Evolutionary conservation across 2,113 vertebrate species (phyloP).

Genomic region (Chaenocephalus aceratus): DNA sequence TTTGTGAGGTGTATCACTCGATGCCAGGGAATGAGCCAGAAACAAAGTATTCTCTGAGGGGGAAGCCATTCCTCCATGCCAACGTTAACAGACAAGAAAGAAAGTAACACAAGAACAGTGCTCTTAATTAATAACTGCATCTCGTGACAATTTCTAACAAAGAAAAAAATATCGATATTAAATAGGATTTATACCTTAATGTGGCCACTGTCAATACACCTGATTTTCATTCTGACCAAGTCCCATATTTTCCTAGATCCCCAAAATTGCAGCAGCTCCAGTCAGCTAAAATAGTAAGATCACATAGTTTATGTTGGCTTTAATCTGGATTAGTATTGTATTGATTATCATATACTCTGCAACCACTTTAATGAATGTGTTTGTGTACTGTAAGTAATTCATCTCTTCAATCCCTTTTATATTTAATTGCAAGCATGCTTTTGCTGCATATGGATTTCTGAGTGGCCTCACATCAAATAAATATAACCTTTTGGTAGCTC

Average conservation of each 20-base stretch:
- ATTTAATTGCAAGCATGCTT: conserved; percentile 27
- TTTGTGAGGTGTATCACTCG: conserved; percentile 43
- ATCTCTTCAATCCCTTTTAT: background rate
- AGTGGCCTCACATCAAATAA: conserved; percentile 11
- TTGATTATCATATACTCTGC: background rate
- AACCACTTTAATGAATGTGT: background rate
- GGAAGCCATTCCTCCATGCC: conserved; percentile 7
- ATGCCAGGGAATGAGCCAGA: conserved; percentile 29
- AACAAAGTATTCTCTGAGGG: conserved; percentile 28
- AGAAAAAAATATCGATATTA: background rate
- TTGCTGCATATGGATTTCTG: conserved; percentile 8
- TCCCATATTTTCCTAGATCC: background rate
- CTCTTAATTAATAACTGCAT: conserved; percentile 12
- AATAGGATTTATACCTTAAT: background rate
- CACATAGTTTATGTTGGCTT: background rate
- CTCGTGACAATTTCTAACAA: conserved; percentile 4
- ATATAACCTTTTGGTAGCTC: conserved; percentile 3
- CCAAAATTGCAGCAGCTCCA: background rate
- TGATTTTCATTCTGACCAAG: background rate
- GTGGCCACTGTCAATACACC: no score
- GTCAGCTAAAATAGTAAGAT: background rate
- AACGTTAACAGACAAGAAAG: conserved; percentile 9
- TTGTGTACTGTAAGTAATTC: background rate
- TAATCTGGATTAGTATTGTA: no score
- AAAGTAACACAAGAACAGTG: conserved; percentile 4